Conservation (phyloP, 2,797 vertebrate genomes). For the Miichthys miiuy region DNA sequence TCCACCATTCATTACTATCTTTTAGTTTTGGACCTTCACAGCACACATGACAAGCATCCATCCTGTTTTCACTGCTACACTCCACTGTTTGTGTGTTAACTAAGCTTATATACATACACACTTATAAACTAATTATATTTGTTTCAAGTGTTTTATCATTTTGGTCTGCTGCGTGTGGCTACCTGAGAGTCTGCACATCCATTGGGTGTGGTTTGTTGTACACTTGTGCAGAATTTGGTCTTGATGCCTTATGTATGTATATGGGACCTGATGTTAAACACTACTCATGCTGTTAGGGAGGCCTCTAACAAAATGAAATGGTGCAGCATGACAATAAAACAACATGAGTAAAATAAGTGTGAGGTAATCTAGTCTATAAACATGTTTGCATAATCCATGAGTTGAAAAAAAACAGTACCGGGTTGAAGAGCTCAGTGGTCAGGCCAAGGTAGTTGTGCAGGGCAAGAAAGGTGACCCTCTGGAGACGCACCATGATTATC, state of each 20-base stretch:
- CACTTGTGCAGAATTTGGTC: neutral
- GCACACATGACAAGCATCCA: neutral
- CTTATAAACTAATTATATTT: too few species aligned
- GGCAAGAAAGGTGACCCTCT: constrained; percentile 95
- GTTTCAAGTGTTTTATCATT: too few species aligned
- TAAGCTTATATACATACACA: too few species aligned
- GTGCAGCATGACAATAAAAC: neutral
- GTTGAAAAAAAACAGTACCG: constrained; percentile 75
- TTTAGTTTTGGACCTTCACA: neutral
- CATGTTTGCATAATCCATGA: neutral
- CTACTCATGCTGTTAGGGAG: neutral
- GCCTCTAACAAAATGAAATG: neutral
- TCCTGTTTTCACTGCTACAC: neutral
- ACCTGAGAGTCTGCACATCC: neutral
- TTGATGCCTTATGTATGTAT: neutral
- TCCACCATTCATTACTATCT: too few species aligned
- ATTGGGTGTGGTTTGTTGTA: neutral
- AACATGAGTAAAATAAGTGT: neutral
- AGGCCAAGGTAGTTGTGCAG: constrained; percentile 96
- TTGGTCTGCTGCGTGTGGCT: too few species aligned
- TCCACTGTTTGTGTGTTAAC: neutral
- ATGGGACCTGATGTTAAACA: neutral
- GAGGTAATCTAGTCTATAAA: neutral
- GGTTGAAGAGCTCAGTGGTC: constrained; percentile 95
- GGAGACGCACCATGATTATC: constrained; percentile 98